Base-by-base conservation (phyloP, 2,888 invertebrate species). In the Carcina quercana region DNA sequence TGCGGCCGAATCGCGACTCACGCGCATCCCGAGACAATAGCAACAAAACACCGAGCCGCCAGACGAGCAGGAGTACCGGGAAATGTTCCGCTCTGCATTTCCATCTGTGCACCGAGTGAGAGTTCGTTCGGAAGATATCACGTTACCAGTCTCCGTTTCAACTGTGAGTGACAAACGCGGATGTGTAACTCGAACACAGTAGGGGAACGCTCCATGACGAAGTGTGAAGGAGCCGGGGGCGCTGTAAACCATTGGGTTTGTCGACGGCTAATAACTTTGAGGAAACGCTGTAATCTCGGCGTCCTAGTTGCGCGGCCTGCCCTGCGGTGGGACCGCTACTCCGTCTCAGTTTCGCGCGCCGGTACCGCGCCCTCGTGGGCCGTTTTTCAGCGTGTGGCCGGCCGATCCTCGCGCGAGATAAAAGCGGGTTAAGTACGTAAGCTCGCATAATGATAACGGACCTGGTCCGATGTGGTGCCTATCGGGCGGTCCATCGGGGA, bases 1-100 rank as follows among this genome's bases (percentile, higher is more conserved):
- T 53, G 55, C 55, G 57, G 58, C 60, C 49, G 54, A 62, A 64
- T 59, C 52, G 50, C 45, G 48, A 35, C 41, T 30, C 50, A 58
- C 47, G 45, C 48, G 47, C 47, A 42, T 34, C 25, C 15, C 15
- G 14, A 11, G 15, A 29, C 29, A 8, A 22, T 21, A 19, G 19
- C 6, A 63, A 65, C 61, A 58, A 59, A 64, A 72, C 53, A 48
- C 43, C 46, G 37, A 28, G 38, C 40, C 42, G 43, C 38, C 48
- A 24, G 12, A 6, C 6, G 11, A 40, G 52, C 59, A 55, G 66
- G 64, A 61, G 53, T 55, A 67, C 54, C 52, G 74, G 80, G 79
- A 82, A 82, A 59, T 72, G 79, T 80, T 82, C 73, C 79, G 80
- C 75, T 78, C 64, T 72, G 74, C 69, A 70, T 73, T 78, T 64